Evolutionary conservation across 1,140 invertebrate species (phyloP), one percentile per base, ranked within the genome.

Genomic region (Oncopodura yosiiana): DNA sequence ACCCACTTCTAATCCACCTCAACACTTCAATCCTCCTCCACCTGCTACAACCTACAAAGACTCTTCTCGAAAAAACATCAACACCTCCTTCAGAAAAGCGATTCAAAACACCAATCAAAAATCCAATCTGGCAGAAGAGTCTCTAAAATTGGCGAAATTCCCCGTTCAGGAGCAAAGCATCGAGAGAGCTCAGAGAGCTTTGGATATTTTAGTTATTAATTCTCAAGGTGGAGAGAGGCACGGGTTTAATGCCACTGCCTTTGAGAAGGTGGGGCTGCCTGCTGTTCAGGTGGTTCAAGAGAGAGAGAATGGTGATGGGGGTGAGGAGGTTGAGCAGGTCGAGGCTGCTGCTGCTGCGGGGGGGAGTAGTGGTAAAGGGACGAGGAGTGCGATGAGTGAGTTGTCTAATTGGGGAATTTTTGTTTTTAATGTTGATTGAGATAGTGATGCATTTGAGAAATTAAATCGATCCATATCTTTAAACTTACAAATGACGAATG

Each of bases 81-180:
- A 67, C 52, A 66, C 62, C 16, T 68, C 65, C 48, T 66, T 66
- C 43, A 53, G 66, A 27, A 67, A 63, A 54, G 66, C 65, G 5
- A 64, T 67, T 49, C 65, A 67, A 30, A 60, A 66, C 43, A 66
- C 58, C 39, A 61, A 64, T 8, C 61, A 63, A 44, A 67, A 67
- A 39, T 58, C 62, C 11, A 66, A 65, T 53, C 46, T 66, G n/a
- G 39, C 59, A n/a, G 58, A 65, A 18, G 59, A 66, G 11, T 61
- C 58, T 11, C 36, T 59, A 6, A 53, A 58, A 44, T 30, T 63
- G 54, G 26, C 19, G 16, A 11, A 36, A 9, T 37, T 14, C 18
- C 26, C 3, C 6, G 38, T 4, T 3, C 18, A 54, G 32, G 43
- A 46, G 18, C 43, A 48, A 41, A 24, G 16, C 14, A 38, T 39